A percentile compares a stretch with the other conserved stretches of the same genome.
Evolutionary conservation across 2,888 invertebrate species (phyloP).

Genomic region (Lasioglossum calceatum): DNA sequence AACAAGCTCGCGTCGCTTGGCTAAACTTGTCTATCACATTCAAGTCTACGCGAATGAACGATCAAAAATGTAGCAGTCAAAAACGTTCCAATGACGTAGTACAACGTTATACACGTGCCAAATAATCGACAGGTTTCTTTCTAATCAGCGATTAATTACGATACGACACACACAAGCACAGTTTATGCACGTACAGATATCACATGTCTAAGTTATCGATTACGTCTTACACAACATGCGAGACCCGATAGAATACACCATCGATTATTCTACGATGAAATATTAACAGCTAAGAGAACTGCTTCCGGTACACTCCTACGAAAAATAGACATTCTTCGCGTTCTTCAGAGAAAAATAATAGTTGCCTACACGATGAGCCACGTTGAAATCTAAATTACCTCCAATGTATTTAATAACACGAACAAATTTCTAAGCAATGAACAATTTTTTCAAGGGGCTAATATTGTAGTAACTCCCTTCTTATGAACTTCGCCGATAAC

Average conservation of each 20-base stretch:
- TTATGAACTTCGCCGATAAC: background rate
- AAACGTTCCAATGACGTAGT: conserved; percentile 7
- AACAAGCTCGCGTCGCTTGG: conserved; percentile 50
- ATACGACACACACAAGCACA: conserved; percentile 41
- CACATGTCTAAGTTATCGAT: conserved; percentile 26
- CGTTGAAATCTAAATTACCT: background rate
- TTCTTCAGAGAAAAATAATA: conserved; percentile 49
- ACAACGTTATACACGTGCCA: conserved; percentile 5
- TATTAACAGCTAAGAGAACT: conserved; percentile 35
- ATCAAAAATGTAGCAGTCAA: conserved; percentile 29
- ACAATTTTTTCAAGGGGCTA: background rate
- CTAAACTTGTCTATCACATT: conserved; percentile 34
- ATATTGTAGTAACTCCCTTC: background rate
- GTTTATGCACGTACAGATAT: conserved; percentile 36
- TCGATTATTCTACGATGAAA: conserved; percentile 29
- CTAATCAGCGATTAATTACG: conserved; percentile 44
- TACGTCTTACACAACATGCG: conserved; percentile 54
- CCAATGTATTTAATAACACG: background rate
- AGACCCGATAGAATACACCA: conserved; percentile 21
- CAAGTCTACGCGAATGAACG: conserved; percentile 20
- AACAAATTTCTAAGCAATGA: background rate
- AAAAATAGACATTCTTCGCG: conserved; percentile 49
- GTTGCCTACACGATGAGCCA: conserved; percentile 11
- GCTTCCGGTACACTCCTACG: conserved; percentile 1
- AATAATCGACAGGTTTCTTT: conserved; percentile 29